These are phyloP conservation scores for Musca domestica DNA, from an alignment of 1,140 invertebrate genomes.

Conservation along the genomic window DNA sequence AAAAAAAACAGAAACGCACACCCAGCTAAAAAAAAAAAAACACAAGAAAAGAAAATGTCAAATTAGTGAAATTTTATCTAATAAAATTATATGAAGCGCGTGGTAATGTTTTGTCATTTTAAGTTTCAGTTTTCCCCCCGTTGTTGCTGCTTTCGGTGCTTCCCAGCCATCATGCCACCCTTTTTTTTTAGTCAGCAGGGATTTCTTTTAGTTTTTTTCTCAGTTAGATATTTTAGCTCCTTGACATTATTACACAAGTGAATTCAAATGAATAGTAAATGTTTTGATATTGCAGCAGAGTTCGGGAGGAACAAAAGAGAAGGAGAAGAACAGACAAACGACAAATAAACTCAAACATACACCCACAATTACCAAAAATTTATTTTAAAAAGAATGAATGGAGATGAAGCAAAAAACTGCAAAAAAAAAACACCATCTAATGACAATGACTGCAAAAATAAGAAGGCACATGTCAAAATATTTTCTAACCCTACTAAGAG, in stretches of 20 bases:
- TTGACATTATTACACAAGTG: no score
- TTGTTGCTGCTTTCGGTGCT: neutral
- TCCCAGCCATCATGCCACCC: neutral
- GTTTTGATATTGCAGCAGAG: no score
- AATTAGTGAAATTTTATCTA: constrained; percentile 42
- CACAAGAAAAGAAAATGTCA: constrained; percentile 10
- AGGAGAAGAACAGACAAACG: no score
- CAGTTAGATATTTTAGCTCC: no score
- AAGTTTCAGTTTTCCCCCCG: neutral
- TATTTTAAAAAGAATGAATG: neutral
- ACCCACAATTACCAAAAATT: constrained; percentile 21
- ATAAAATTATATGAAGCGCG: constrained; percentile 52
- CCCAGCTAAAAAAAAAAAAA: no score
- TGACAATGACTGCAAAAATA: neutral
- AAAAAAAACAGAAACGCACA: no score
- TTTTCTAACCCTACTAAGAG: no score
- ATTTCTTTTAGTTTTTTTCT: no score
- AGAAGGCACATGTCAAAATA: neutral
- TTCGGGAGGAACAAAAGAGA: no score
- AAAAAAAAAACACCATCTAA: neutral
- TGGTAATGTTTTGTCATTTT: constrained; percentile 27
- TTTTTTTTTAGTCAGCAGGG: no score
- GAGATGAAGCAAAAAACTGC: neutral
- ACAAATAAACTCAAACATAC: constrained; percentile 6
- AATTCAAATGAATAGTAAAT: no score